Evolutionary conservation across 2,113 vertebrate species (phyloP).

Genomic region (Garra rufa): DNA sequence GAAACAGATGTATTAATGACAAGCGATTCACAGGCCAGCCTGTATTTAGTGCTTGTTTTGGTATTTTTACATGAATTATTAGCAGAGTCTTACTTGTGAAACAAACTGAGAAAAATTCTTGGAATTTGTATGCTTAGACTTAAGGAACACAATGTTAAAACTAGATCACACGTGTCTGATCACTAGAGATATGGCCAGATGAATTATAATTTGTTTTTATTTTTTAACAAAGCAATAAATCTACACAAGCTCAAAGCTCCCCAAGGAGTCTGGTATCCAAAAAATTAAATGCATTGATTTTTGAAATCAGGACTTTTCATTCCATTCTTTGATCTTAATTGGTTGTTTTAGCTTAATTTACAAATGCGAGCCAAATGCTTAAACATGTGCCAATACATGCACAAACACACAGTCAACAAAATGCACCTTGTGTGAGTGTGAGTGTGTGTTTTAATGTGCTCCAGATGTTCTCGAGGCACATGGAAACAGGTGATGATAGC

Average conservation of each 20-base stretch:
- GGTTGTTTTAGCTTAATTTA: slow-evolving; percentile 80
- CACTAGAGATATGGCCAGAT: slow-evolving; percentile 36
- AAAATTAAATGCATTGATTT: slow-evolving; percentile 66
- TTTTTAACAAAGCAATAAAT: slow-evolving; percentile 64
- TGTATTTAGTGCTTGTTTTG: background rate
- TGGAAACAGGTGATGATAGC: slow-evolving; percentile 94
- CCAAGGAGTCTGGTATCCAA: slow-evolving; percentile 65
- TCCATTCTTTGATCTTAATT: slow-evolving; percentile 70
- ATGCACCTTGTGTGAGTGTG: slow-evolving; percentile 85
- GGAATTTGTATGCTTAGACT: background rate
- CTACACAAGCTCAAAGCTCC: slow-evolving; percentile 53
- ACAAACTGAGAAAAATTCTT: background rate
- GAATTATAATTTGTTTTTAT: slow-evolving; percentile 59
- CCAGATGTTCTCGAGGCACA: slow-evolving; percentile 86
- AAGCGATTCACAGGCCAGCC: background rate
- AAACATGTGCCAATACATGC: slow-evolving; percentile 72
- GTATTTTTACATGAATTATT: slow-evolving; percentile 11
- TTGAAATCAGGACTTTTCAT: slow-evolving; percentile 61
- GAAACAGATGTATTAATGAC: slow-evolving; percentile 30
- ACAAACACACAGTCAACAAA: slow-evolving; percentile 80
- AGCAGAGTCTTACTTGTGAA: background rate
- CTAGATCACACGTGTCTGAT: background rate
- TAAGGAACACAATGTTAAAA: background rate
- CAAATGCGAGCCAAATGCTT: slow-evolving; percentile 78
- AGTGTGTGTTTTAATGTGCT: slow-evolving; percentile 82